Evolutionary conservation across 2,888 invertebrate species (phyloP), one percentile per base, ranked within the genome.

Genomic region (Dendrolimus houi): DNA sequence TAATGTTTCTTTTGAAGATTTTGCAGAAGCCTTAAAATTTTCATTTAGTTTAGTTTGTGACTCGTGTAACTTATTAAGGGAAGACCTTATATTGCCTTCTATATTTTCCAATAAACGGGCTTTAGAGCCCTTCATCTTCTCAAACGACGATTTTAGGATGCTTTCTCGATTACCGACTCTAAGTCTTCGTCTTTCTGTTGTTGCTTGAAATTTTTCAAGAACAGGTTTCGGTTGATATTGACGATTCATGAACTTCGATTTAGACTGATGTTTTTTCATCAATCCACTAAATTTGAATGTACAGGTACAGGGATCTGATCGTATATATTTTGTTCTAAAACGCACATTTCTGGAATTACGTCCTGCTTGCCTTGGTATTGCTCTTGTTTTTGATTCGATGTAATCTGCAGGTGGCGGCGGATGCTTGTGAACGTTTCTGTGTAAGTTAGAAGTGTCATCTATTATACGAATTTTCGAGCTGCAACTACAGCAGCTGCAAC

Each of bases 241-340:
- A 1, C 54, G 56, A 59, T 66, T 73, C 56, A 61, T 68, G 3
- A 65, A 47, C 6, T 65, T 56, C 52, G 63, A 62, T 13, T 62
- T 69, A 1, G 72, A 70, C 9, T 64, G 60, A 41, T 57, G 64
- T 58, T 47, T 47, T 47, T 68, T 74, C 14, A 71, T 57, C 41
- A 64, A 58, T 54, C 61, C 68, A 54, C 69, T 66, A 41, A 74
- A 60, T 64, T 74, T 68, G 56, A 65, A 64, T 2, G 74, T 66
- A 60, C 81, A 80, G 2, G 78, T 77, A 62, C 84, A 82, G 12
- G 83, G 81, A 55, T 81, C 83, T 7, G 84, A 85, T 56, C 64
- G 71, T 47, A 78, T 76, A 57, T 71, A 66, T 64, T 81, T 82
- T 2, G 76, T 63, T 65, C 67, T 71, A 57, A 74, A 70, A 14